Conservation (phyloP, 2,113 vertebrate genomes). For the Azemiops feae region DNA sequence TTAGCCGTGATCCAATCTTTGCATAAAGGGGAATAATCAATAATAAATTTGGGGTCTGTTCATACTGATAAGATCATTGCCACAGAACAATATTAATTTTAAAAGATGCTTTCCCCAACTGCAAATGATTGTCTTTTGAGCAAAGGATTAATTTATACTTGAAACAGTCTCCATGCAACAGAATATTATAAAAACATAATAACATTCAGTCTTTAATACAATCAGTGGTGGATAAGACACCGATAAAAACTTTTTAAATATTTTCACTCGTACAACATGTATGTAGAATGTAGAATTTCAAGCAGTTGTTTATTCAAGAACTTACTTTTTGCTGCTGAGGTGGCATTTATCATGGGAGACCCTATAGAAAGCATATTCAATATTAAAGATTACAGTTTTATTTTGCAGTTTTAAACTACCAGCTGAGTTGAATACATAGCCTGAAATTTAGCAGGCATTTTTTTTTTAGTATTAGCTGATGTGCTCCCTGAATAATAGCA, state of each 20-base stretch:
- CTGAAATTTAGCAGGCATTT: not conserved
- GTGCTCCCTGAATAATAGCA: not conserved
- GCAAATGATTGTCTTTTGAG: not conserved
- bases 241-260: not conserved
- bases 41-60: not conserved
- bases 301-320: not conserved
- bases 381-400: not conserved
- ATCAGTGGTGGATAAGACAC: not conserved
- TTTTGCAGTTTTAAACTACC: not conserved
- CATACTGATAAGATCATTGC: not conserved
- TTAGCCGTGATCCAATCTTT: not conserved
- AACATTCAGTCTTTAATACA: not conserved
- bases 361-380: slow-evolving; percentile 22
- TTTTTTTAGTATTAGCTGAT: not conserved
- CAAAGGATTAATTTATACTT: not conserved
- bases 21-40: not conserved
- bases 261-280: not conserved
- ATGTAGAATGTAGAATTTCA: not conserved
- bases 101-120: not conserved
- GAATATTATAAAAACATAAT: not conserved
- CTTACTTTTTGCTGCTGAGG: not conserved
- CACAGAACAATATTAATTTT: not conserved
- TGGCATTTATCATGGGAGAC: fast-evolving
- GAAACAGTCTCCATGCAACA: not conserved
- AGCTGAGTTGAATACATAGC: not conserved